Evolutionary conservation across 2,888 invertebrate species (phyloP), one percentile per base, ranked within the genome.

Genomic region (Mantis religiosa): DNA sequence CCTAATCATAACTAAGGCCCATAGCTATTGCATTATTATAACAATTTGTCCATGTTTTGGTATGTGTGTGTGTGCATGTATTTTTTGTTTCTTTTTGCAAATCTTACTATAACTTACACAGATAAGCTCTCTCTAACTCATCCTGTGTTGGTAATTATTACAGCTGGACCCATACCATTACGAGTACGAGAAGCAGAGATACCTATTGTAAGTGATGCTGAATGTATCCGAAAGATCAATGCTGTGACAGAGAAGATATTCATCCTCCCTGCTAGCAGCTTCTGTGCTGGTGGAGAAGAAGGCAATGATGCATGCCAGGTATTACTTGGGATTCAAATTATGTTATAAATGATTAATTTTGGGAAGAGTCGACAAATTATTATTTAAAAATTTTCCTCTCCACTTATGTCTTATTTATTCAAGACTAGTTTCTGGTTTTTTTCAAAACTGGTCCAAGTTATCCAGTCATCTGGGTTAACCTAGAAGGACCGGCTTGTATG

Each of bases 211-310:
- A 98, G 97, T 92, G 98, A 98, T 92, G 96, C 97, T 27, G 98
- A 98, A 93, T 98, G 98, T 92, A 97, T 98, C 91, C 95, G 98
- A 84, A 98, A 98, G 93, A 98, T 98, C 54, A 98, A 98, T 92
- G 97, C 98, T 0, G 98, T 98, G 88, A 98, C 98, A 0, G 98
- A 98, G 93, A 98, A 98, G 94, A 97, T 98, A 91, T 98, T 98
- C 93, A 98, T 98, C 90, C 93, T 98, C 91, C 98, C 98, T 9
- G 98, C 98, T 3, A 97, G 97, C 92, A 98, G 98, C 92, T 98
- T 98, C 94, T 98, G 98, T 93, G 98, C 98, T 0, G 98, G 98
- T 6, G 98, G 98, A 1, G 98, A 98, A 93, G 96, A 97, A 92
- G 98, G 98, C 87, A 98, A 98, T 92, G 98, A 98, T 92, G 98